Percentiles rank a stretch among this genome's conserved stretches.
phyloP scores from a whole-genome alignment of 2,888 invertebrate species.

The Diadegma fenestrale region DNA sequence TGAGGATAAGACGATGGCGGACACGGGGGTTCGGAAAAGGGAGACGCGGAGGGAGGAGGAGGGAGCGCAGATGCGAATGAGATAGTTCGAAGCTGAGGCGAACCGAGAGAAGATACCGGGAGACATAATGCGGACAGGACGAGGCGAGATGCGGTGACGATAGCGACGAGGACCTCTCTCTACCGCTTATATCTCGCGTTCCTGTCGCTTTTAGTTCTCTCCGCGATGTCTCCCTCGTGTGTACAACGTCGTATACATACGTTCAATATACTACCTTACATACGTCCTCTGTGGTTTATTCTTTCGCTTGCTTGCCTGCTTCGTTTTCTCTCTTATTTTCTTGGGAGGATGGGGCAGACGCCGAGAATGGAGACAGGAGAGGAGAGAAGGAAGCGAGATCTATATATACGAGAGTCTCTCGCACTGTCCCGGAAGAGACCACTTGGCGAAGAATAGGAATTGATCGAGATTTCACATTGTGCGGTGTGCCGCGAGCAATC shows the following conservation, averaged over 20 bases:
- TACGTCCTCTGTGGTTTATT: conserved; percentile 51
- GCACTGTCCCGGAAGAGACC: conserved; percentile 66
- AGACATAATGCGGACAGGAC: conserved; percentile 75
- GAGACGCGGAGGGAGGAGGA: conserved; percentile 3
- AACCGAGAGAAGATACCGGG: conserved; percentile 69
- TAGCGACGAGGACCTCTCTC: conserved; percentile 65
- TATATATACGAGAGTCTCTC: conserved; percentile 36
- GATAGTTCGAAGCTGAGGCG: conserved; percentile 70
- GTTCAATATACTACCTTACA: conserved; percentile 37
- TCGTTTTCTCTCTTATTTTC: conserved; percentile 19
- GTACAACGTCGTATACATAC: conserved; percentile 32
- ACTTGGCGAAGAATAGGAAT: conserved; percentile 69
- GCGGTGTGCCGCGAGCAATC: conserved; percentile 61
- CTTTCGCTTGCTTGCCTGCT: conserved; percentile 17
- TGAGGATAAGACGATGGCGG: conserved; percentile 46
- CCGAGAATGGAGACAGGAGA: conserved; percentile 48
- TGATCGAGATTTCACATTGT: conserved; percentile 69
- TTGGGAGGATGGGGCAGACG: conserved; percentile 37
- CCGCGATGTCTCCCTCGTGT: conserved; percentile 49
- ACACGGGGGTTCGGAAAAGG: conserved; percentile 14
- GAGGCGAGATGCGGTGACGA: conserved; percentile 73
- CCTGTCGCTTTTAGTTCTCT: conserved; percentile 61
- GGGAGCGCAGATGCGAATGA: conserved; percentile 72
- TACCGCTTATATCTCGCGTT: conserved; percentile 64
- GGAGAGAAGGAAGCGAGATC: conserved; percentile 48